Evolutionary conservation across 2,113 vertebrate species (phyloP), one percentile per base, ranked within the genome.

Genomic region (Podarcis raffonei): DNA sequence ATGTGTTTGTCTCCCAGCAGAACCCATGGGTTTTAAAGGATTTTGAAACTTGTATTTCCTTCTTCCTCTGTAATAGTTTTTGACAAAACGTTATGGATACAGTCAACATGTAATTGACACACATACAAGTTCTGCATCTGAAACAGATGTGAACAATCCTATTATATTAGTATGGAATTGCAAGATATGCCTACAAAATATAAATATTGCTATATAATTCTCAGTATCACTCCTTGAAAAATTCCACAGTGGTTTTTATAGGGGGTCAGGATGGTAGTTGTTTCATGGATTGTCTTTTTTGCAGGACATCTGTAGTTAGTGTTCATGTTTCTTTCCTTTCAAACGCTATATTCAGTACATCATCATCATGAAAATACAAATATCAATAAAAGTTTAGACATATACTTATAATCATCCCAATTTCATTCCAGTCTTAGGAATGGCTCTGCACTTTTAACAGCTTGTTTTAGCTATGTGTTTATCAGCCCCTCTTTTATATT

Each of bases 111-210:
- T 32, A 75, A 48, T 37, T 66, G 68, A 81, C 53, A 85, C 39
- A 74, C 16, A 79, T 80, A 79, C 57, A 81, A 86, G 18, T 75
- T 81, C 39, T 86, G 37, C 69, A 86, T 81, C 53, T 81, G 84
- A 86, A 86, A 86, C 57, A 86, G 69, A 89, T 89, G 88, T 86
- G 39, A 81, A 66, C 62, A 75, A 75, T n/a, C 13, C n/a, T 16
- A 30, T 65, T 81, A 32, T 76, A 35, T 66, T 75, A 48, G 77
- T 75, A 48, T 30, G 59, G 9, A 81, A 81, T 66, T 81, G n/a
- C 30, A 42, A 83, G 72, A 32, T 57, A 71, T 37, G 75, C 65
- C 77, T 81, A 68, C 59, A 30, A 89, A 57, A 89, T 62, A 22
- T 81, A 81, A 75, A 75, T 35, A 74, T 68, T 32, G 16, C 32